Evolutionary conservation across 2,888 invertebrate species (phyloP).

Genomic region (Anthoptus insignis): DNA sequence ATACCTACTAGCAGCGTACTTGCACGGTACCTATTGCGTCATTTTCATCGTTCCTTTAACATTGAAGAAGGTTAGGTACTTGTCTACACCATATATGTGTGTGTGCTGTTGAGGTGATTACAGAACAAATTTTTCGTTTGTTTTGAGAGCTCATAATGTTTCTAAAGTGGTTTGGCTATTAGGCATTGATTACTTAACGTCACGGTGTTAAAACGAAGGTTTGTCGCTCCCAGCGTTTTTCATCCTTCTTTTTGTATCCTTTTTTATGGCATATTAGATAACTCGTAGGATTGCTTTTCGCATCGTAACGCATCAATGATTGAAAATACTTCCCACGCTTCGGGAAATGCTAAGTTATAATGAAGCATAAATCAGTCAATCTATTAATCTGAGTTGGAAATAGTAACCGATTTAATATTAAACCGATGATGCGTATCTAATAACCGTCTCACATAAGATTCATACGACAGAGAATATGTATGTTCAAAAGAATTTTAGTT

Average conservation of each 20-base stretch:
- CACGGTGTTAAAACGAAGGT: conserved; percentile 58
- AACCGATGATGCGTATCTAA: conserved; percentile 18
- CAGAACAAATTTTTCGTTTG: no score
- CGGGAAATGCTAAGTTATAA: conserved; percentile 19
- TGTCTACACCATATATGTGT: no score
- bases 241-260: neutral
- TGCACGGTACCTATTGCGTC: no score
- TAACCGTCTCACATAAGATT: neutral
- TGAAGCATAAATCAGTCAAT: conserved; percentile 31
- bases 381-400: conserved; percentile 31
- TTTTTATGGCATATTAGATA: conserved; percentile 11
- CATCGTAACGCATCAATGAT: conserved; percentile 53
- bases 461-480: conserved; percentile 7
- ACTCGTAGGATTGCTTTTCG: conserved; percentile 2
- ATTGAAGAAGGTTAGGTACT: no score
- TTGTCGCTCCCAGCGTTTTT: conserved; percentile 47
- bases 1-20: no score
- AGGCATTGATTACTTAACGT: conserved; percentile 73
- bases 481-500: neutral
- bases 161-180: conserved; percentile 59
- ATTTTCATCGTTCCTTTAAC: no score
- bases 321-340: conserved; percentile 54
- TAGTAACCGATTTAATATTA: conserved; percentile 18
- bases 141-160: no score
- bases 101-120: no score